Evolutionary conservation across 2,113 vertebrate species (phyloP), one percentile per base, ranked within the genome.

Genomic region (Oostethus manadensis): DNA sequence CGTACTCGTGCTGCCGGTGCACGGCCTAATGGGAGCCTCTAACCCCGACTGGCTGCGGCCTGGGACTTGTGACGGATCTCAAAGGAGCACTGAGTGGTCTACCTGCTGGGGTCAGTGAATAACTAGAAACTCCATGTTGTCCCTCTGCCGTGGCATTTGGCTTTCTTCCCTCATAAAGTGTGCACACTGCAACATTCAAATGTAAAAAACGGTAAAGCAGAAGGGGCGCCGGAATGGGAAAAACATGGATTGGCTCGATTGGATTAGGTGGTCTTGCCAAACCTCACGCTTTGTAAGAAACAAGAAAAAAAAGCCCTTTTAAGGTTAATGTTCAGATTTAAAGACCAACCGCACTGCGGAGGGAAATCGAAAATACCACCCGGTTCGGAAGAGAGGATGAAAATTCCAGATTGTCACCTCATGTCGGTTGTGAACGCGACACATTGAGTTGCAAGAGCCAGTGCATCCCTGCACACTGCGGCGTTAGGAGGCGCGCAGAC

Each of bases 221-320:
- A 51, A 50, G 2, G 53, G 71, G 73, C 81, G 73, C 74, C 82
- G 82, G 81, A 82, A 83, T 88, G 84, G 73, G 80, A 86, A 88
- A 88, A 89, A 88, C 87, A 89, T 82, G 77, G 82, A 85, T 75
- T 83, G 88, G 85, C 83, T 83, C 65, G 73, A 62, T 73, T 18
- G 77, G 77, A 86, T 83, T 84, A 81, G 73, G 74, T 72, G 60
- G 61, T 66, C 68, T 68, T 71, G 82, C 86, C 85, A 87, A 88
- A 87, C 83, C 82, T 87, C 83, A 86, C 80, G 68, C 84, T 88
- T 85, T 85, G 84, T 82, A 79, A 83, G 79, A 81, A 88, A 85
- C 79, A 75, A 79, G 76, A 83, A 77, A 84, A 86, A 83, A 76
- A 54, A 74, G 46, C 50, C 29, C 69, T 80, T 82, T 84, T 68